Evolutionary conservation across 1,140 invertebrate genomes (phyloP), one percentile per base, ranked within the genome.

Genomic region (Heliconius congener): DNA sequence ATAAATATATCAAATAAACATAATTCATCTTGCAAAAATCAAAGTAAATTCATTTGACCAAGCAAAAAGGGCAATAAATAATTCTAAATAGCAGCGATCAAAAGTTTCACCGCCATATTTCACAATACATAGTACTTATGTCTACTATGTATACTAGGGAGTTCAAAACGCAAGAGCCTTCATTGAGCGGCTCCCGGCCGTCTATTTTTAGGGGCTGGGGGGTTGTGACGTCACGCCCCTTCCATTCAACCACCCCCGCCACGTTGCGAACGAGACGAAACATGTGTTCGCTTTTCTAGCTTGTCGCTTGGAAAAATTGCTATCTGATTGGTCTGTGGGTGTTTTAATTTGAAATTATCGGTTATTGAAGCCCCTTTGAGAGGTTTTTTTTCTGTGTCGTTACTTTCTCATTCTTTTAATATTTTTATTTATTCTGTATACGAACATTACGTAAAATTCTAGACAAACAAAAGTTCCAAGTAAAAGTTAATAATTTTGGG

Each of bases 161-260:
- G 71, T 42, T 72, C 71, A 72, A 72, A 72, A 76, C 76, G 77
- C 39, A 74, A 46, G 77, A n/a, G 78, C 81, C 83, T 87, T 81
- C 89, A 92, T 92, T 91, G 89, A 91, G 87, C 86, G 85, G 60
- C 79, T 86, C 89, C 90, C 88, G 88, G 88, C 85, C 84, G 76
- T 88, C 91, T 92, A 92, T 92, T 92, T 91, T 90, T 88, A 90
- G 90, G 86, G 85, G 80, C 71, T 79, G 57, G 83, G 84, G 83
- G 83, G 77, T 57, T 79, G 75, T 87, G 86, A 87, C 88, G 90
- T 88, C 89, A 89, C 87, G 46, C 75, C 84, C 81, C 74, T 78
- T 81, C 77, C 83, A 79, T 82, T 77, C 75, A 81, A 81, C 82
- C 85, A 84, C 82, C 71, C 74, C 27, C 85, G 84, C 83, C 71